These are phyloP conservation scores for Scaptomyza pallida DNA, from an alignment of 1,140 invertebrate species.

Conservation along the genomic window DNA sequence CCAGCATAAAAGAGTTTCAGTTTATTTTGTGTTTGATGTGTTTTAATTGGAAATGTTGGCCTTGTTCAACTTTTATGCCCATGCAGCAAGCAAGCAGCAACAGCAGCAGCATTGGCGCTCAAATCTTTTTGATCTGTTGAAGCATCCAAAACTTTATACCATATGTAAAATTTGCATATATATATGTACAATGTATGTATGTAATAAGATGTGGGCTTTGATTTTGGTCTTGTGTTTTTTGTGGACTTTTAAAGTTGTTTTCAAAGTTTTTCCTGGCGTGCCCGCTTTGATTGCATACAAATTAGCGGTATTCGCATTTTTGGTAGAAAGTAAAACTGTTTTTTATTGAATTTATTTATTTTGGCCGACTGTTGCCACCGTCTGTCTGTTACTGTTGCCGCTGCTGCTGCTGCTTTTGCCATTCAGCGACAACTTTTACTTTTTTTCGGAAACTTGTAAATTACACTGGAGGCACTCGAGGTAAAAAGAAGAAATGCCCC, in stretches of 20 bases:
- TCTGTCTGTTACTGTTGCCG: conserved; percentile 15
- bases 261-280: conserved; percentile 48
- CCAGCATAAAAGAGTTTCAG: conserved; percentile 2
- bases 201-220: conserved; percentile 33
- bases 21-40: background rate
- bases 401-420: conserved; percentile 5
- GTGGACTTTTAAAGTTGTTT: conserved; percentile 20
- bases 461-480: conserved; percentile 50
- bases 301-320: conserved; percentile 79
- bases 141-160: conserved; percentile 10
- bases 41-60: conserved; percentile 59
- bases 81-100: too few species aligned
- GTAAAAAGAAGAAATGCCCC: conserved; percentile 31
- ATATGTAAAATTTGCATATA: conserved; percentile 15
- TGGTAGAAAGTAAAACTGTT: conserved; percentile 81
- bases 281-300: conserved; percentile 72
- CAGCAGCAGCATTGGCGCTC: conserved; percentile 6
- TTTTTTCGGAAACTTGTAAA: conserved; percentile 75
- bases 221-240: conserved; percentile 26
- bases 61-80: conserved; percentile 44
- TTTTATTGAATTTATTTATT: conserved; percentile 81
- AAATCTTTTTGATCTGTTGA: conserved; percentile 66
- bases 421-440: conserved; percentile 70
- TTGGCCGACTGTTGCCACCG: conserved; percentile 41
- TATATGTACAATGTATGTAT: conserved; percentile 4